Evolutionary conservation across 2,797 vertebrate species (phyloP).

Genomic region (Poecilia wingei): DNA sequence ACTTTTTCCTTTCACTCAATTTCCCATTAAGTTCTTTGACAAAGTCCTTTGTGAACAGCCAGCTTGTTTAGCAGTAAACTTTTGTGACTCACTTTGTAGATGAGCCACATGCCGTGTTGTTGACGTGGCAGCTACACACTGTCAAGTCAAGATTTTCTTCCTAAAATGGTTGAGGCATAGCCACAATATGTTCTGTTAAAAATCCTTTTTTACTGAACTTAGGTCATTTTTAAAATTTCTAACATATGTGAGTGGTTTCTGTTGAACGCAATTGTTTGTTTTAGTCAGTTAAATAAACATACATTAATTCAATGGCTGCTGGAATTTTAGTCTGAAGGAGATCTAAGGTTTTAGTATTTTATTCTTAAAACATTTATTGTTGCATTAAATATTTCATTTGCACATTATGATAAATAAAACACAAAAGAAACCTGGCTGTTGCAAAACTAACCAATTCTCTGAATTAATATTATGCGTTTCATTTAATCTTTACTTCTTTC

Average conservation of each 20-base stretch:
- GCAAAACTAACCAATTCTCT: neutral
- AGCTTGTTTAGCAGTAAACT: neutral
- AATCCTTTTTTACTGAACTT: neutral
- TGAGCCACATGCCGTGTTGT: neutral
- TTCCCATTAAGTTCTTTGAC: neutral
- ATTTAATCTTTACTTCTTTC: conserved; percentile 2
- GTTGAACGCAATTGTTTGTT: neutral
- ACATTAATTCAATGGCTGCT: neutral
- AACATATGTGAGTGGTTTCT: neutral
- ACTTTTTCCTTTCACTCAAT: neutral
- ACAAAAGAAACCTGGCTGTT: neutral
- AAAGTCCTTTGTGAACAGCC: neutral
- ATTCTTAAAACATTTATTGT: neutral
- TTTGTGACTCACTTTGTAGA: neutral
- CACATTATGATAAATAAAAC: neutral
- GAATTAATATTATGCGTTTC: conserved; percentile 7
- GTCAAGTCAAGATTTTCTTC: neutral
- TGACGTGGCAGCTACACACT: neutral
- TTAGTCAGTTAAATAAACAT: neutral
- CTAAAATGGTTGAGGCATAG: neutral
- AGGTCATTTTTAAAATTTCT: neutral
- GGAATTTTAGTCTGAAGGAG: neutral
- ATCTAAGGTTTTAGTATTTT: neutral
- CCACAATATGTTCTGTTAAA: neutral
- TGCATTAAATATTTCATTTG: neutral